phyloP scores from a whole-genome alignment of 2,797 vertebrate genomes.

The Enteromius thamalakanensis region DNA sequence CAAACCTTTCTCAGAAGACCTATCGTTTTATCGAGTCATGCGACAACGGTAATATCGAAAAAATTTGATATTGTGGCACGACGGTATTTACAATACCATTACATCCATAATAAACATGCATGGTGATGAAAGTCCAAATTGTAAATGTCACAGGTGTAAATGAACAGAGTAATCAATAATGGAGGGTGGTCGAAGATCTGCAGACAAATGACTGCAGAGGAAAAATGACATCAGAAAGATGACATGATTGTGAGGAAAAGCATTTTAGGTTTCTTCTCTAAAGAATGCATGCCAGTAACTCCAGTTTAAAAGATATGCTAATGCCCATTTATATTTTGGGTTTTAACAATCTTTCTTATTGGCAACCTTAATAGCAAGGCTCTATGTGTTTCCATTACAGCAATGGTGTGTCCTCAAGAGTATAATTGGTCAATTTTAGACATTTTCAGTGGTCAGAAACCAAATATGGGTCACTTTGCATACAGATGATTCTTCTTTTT shows the following conservation, averaged over 20 bases:
- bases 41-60: too few relatives aligned
- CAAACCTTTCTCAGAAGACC: too few relatives aligned
- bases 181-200: background rate
- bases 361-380: background rate
- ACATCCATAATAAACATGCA: background rate
- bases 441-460: background rate
- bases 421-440: background rate
- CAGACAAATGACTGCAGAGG: too few relatives aligned
- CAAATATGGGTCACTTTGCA: background rate
- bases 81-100: too few relatives aligned
- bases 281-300: background rate
- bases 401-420: background rate
- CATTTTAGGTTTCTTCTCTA: background rate
- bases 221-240: background rate
- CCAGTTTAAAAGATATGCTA: too few relatives aligned
- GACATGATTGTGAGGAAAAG: background rate
- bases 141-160: background rate
- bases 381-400: background rate
- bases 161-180: background rate
- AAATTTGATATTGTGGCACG: too few relatives aligned
- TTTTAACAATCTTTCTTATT: background rate
- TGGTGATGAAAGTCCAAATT: background rate
- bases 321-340: background rate
- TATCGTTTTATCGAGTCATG: too few relatives aligned
- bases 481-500: background rate